These are phyloP conservation scores for Danio choprae DNA, from an alignment of 2,797 vertebrate genomes.

Conservation along the genomic window DNA sequence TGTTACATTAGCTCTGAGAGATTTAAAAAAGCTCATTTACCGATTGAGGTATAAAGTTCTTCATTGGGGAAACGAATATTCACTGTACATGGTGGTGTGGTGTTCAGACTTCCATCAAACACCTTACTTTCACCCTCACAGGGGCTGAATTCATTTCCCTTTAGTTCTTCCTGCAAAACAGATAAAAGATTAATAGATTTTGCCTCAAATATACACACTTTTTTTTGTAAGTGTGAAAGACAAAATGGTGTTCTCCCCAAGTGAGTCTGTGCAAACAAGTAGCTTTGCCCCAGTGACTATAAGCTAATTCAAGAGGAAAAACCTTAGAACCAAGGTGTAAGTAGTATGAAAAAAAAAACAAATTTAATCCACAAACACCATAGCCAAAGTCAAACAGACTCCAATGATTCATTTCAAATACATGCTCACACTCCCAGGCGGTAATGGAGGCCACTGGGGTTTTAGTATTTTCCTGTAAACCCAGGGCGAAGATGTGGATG, in stretches of 20 bases:
- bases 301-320: background rate
- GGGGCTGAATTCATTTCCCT: slow-evolving; percentile 48
- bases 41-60: slow-evolving; percentile 29
- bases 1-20: background rate
- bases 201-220: background rate
- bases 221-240: background rate
- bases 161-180: slow-evolving; percentile 60
- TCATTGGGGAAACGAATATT: slow-evolving; percentile 22
- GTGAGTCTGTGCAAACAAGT: background rate
- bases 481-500: slow-evolving; percentile 53
- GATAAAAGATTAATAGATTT: background rate
- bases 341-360: background rate
- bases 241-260: background rate
- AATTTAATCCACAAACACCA: background rate
- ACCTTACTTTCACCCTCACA: slow-evolving; percentile 48
- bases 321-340: background rate
- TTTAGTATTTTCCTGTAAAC: slow-evolving; percentile 58
- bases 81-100: slow-evolving; percentile 28
- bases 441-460: slow-evolving; percentile 68
- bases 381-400: background rate
- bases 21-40: slow-evolving; percentile 24
- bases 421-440: slow-evolving; percentile 67
- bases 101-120: slow-evolving; percentile 67
- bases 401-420: background rate
- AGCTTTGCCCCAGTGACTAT: background rate